phyloP scores from a whole-genome alignment of 2,888 invertebrate genomes.

The Craniophora ligustri region DNA sequence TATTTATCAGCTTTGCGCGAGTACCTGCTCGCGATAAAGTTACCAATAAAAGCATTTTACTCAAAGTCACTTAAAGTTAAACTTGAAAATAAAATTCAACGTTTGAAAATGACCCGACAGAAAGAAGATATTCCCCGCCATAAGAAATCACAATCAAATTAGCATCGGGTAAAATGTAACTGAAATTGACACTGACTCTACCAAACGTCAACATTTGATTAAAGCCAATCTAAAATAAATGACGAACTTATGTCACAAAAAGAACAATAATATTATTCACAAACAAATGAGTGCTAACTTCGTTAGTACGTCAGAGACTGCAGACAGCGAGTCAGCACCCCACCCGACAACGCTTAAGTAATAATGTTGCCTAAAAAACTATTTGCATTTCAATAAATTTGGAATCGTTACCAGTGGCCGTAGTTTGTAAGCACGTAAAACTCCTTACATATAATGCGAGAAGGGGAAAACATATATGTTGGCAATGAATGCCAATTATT shows the following conservation, averaged over 20 bases:
- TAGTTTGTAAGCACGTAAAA: background rate
- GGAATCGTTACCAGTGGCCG: background rate
- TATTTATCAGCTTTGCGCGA: too few species aligned
- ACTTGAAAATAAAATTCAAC: background rate
- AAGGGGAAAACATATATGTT: too few species aligned
- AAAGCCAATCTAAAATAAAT: conserved; percentile 17
- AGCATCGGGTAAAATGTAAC: conserved; percentile 4
- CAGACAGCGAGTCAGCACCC: conserved; percentile 43
- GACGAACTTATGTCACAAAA: conserved; percentile 9
- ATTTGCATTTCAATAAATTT: conserved; percentile 35
- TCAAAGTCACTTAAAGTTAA: background rate
- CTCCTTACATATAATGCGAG: background rate
- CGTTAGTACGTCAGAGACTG: conserved; percentile 14
- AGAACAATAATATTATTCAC: conserved; percentile 21
- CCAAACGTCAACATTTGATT: conserved; percentile 25
- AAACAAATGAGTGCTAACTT: conserved; percentile 33
- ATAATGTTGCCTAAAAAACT: conserved; percentile 42
- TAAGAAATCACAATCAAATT: conserved; percentile 16
- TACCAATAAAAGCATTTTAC: background rate
- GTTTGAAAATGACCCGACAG: background rate
- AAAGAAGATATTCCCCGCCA: background rate
- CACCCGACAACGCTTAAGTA: conserved; percentile 47
- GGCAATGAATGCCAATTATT: too few species aligned
- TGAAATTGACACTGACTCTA: conserved; percentile 20
- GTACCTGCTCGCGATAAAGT: too few species aligned